phyloP scores from a whole-genome alignment of 2,797 vertebrate genomes.

The Otolemur crassicaudatus region DNA sequence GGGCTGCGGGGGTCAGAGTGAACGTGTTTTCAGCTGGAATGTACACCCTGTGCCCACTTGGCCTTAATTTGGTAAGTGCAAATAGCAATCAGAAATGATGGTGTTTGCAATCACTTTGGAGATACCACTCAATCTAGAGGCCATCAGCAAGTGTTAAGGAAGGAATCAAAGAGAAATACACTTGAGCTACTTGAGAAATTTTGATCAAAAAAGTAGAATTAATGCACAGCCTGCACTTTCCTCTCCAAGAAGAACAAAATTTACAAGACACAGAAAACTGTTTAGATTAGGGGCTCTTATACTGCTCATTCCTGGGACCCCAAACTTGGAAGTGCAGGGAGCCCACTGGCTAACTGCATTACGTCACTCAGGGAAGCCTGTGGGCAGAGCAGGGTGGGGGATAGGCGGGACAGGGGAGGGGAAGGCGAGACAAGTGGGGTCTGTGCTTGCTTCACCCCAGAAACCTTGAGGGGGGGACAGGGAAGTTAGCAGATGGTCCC shows the following conservation, averaged over 20 bases:
- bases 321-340: background rate
- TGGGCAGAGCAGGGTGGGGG: no score
- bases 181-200: background rate
- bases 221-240: background rate
- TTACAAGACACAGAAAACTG: background rate
- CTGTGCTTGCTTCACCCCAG: background rate
- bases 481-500: background rate
- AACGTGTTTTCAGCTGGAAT: background rate
- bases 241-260: background rate
- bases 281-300: background rate
- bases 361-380: background rate
- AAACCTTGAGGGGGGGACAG: background rate
- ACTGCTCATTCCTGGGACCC: background rate
- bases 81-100: background rate
- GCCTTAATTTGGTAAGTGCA: background rate
- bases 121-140: background rate
- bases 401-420: background rate
- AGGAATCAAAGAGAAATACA: background rate
- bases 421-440: fast-evolving
- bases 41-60: background rate
- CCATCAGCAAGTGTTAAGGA: background rate
- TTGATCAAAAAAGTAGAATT: background rate
- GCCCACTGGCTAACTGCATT: background rate
- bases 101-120: background rate
- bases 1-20: background rate